A percentile compares a stretch with the other conserved stretches of the same genome.
Evolutionary conservation across 2,113 vertebrate genomes (phyloP).

Genomic region (Egretta garzetta): DNA sequence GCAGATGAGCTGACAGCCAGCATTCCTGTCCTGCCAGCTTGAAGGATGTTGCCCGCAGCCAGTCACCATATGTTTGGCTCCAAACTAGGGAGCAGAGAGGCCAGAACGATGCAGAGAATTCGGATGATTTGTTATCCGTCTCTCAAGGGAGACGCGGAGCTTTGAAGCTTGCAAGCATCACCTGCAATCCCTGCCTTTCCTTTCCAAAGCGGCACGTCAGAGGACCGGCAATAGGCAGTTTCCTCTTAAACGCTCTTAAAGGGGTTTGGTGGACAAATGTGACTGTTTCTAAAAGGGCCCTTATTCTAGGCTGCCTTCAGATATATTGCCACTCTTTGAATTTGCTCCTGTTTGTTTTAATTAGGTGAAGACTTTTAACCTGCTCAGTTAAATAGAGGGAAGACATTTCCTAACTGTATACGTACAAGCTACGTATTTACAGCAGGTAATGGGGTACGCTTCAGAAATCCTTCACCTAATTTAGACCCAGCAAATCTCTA

Average conservation of each 20-base stretch:
- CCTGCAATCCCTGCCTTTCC: neutral
- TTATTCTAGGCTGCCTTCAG: neutral
- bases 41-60: constrained; percentile 45
- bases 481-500: neutral
- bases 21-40: constrained; percentile 48
- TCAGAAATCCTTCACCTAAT: neutral
- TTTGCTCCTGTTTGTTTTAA: neutral
- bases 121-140: neutral
- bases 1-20: constrained; percentile 56
- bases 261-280: neutral
- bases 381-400: neutral
- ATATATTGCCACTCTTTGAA: neutral
- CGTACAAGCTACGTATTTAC: neutral
- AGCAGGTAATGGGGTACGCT: rapidly evolving
- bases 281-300: neutral
- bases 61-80: constrained; percentile 56
- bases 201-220: neutral
- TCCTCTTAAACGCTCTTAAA: neutral
- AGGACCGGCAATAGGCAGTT: neutral
- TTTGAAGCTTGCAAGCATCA: constrained; percentile 7
- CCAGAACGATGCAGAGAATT: constrained; percentile 18
- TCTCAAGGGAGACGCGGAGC: neutral
- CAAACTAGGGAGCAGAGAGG: constrained; percentile 25
- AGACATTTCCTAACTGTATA: neutral
- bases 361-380: neutral